Evolutionary conservation across 2,113 vertebrate genomes (phyloP).

Genomic region (Limnothrissa miodon): DNA sequence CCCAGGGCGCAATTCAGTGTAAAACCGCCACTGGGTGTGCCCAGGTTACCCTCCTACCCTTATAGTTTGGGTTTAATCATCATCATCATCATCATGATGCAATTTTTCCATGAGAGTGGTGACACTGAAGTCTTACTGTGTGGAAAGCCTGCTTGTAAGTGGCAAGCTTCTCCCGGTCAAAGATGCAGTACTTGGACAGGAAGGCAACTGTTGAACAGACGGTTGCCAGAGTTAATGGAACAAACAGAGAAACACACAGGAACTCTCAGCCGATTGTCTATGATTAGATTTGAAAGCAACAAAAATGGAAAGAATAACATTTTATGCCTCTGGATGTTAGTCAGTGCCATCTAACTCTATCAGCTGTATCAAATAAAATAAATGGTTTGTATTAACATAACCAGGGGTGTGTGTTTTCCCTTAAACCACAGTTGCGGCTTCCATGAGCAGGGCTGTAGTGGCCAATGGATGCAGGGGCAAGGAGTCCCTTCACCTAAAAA

Average conservation of each 20-base stretch:
- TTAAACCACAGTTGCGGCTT: too few relatives aligned
- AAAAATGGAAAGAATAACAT: slow-evolving; percentile 28
- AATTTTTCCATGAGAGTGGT: background rate
- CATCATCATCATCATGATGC: background rate
- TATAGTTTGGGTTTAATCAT: background rate
- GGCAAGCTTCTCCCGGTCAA: slow-evolving; percentile 86
- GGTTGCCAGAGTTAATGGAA: background rate
- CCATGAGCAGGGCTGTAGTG: too few relatives aligned
- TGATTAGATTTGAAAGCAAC: slow-evolving; percentile 26
- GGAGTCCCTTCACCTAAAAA: too few relatives aligned
- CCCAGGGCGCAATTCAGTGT: too few relatives aligned
- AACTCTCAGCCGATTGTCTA: background rate
- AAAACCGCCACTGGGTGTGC: too few relatives aligned
- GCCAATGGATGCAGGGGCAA: too few relatives aligned
- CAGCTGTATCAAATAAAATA: too few relatives aligned
- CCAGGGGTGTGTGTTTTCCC: too few relatives aligned
- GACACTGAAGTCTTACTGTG: background rate
- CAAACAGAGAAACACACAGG: slow-evolving; percentile 59
- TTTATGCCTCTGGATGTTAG: too few relatives aligned
- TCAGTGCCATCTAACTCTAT: too few relatives aligned
- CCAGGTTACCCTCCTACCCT: too few relatives aligned
- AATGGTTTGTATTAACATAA: too few relatives aligned
- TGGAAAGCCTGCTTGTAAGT: slow-evolving; percentile 88
- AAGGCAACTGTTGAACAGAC: slow-evolving; percentile 76
- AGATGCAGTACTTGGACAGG: slow-evolving; percentile 90